Base-by-base conservation (phyloP, 1,140 invertebrate species). In the Drosophila ficusphila region DNA sequence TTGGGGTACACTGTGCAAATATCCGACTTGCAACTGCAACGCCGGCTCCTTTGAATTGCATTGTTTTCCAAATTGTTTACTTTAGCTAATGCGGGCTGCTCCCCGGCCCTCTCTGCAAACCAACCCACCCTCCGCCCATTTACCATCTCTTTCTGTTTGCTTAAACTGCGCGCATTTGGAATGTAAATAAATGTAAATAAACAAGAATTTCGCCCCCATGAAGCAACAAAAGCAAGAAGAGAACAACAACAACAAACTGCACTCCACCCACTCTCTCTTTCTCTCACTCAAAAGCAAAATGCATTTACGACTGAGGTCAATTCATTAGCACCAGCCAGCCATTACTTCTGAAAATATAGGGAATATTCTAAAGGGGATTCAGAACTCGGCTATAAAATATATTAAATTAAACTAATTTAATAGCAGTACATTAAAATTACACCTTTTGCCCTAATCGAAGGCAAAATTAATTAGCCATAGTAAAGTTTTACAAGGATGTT, bases 111-210 rank as follows among this genome's bases (percentile, higher is more conserved):
- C 18, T 14, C 7, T 7, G 6, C 18, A n/a, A n/a, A 8, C 14
- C 2, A 34, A 12, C 29, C 21, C 3, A 18, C 29, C 16, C 19
- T 3, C 18, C 18, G 11, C 42, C 29, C 52, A n/a, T n/a, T 21
- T n/a, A 25, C 11, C 12, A 25, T 19, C 31, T 46, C 33, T 25
- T 27, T 33, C 18, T 79, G 69, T 79, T 79, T 79, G 54, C 65
- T 33, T 69, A 75, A 79, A 85, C 71, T 85, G 79, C 51, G 72
- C 71, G 82, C 79, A 79, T 79, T 81, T 76, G 68, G 64, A 70
- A 71, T 83, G 79, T 83, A 74, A 82, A 82, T 82, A 82, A 85
- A 79, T 85, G 60, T 85, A 85, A 85, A 85, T 85, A 85, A 85
- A 85, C 79, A 83, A 78, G 79, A 82, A 82, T 71, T 25, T 62